Percentiles rank a stretch among this genome's conserved stretches.
Conservation (phyloP, 2,113 vertebrate genomes). For the Sinocyclocheilus maitianheensis region DNA sequence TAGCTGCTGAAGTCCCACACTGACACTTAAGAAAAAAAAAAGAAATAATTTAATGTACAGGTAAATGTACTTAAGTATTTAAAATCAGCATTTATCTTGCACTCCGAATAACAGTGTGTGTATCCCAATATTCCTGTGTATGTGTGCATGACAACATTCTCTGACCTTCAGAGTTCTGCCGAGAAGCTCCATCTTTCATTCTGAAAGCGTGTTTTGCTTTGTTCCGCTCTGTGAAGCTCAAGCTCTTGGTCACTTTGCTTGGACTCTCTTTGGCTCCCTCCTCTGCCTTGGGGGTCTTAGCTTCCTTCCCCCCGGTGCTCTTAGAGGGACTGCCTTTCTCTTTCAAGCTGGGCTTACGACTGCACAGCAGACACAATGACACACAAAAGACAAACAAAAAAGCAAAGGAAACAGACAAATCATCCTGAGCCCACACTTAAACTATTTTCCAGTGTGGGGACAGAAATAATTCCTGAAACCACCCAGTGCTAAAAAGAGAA, state of each 20-base stretch:
- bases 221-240: conserved; percentile 89
- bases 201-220: conserved; percentile 83
- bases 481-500: not conserved
- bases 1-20: not conserved
- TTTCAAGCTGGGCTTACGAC: conserved; percentile 94
- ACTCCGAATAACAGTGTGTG: not conserved
- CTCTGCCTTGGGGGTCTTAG: conserved; percentile 84
- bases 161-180: conserved; percentile 94
- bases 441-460: not conserved
- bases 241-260: conserved; percentile 90
- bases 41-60: not conserved
- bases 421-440: not conserved
- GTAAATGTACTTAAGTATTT: not conserved
- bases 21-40: not conserved
- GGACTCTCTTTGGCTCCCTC: conserved; percentile 89
- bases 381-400: conserved; percentile 40
- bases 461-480: not conserved
- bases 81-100: not conserved
- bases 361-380: conserved; percentile 57
- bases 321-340: conserved; percentile 92
- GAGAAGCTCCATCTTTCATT: conserved; percentile 79
- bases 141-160: conserved; percentile 3
- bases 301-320: conserved; percentile 68
- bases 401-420: conserved; percentile 36
- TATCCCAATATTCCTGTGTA: not conserved